phyloP scores from a whole-genome alignment of 2,888 invertebrate species.

The Gymnoscelis rufifasciata region DNA sequence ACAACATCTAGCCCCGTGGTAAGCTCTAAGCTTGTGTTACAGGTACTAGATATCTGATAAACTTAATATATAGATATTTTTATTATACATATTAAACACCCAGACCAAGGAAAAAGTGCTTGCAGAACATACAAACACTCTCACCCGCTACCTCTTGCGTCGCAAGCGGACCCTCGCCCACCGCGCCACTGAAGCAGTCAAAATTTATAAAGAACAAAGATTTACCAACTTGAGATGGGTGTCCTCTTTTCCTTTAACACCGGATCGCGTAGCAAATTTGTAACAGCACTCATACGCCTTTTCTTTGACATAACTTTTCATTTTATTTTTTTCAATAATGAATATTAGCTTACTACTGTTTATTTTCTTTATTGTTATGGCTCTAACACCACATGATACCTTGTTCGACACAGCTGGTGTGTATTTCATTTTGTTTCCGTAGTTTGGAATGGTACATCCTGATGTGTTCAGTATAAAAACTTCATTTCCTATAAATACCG shows the following conservation, averaged over 20 bases:
- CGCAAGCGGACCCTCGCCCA: too few species aligned
- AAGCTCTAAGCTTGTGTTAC: too few species aligned
- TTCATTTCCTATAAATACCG: slow-evolving; percentile 25
- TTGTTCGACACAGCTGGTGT: slow-evolving; percentile 26
- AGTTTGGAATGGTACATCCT: slow-evolving; percentile 55
- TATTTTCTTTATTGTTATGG: slow-evolving; percentile 38
- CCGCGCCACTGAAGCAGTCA: too few species aligned
- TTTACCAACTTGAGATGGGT: slow-evolving; percentile 35
- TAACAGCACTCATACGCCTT: slow-evolving; percentile 43
- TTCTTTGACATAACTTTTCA: slow-evolving; percentile 31
- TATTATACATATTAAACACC: too few species aligned
- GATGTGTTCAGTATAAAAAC: slow-evolving; percentile 47
- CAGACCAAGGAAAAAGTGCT: too few species aligned
- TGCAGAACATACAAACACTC: too few species aligned
- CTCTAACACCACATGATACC: slow-evolving; percentile 39
- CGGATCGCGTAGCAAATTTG: slow-evolving; percentile 37
- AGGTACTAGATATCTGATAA: too few species aligned
- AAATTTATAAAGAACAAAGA: neutral
- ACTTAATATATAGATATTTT: too few species aligned
- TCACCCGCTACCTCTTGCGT: too few species aligned
- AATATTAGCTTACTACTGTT: slow-evolving; percentile 35
- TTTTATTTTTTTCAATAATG: slow-evolving; percentile 33
- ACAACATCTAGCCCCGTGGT: too few species aligned
- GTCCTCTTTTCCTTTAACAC: slow-evolving; percentile 32
- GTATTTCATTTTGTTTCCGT: slow-evolving; percentile 37